Evolutionary conservation across 2,113 vertebrate genomes (phyloP).

Genomic region (Epinephelus moara): DNA sequence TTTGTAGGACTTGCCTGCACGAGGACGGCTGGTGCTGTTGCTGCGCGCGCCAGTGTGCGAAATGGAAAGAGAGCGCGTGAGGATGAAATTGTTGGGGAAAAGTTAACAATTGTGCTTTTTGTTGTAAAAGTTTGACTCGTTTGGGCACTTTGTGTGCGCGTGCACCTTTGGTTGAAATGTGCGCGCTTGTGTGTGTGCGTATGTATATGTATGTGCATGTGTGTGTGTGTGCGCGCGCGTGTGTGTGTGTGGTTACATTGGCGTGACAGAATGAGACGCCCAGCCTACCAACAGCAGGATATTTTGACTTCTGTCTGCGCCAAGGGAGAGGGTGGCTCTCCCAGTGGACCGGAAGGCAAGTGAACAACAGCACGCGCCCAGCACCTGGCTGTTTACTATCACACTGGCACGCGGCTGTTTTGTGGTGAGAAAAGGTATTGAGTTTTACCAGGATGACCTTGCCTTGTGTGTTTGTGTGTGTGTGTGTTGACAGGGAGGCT

Average conservation of each 20-base stretch:
- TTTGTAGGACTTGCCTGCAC: slow-evolving; percentile 60
- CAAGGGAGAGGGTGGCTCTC: slow-evolving; percentile 25
- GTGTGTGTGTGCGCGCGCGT: neutral
- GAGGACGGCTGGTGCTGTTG: slow-evolving; percentile 44
- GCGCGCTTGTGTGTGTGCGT: neutral
- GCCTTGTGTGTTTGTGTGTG: slow-evolving; percentile 1
- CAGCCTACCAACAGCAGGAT: neutral
- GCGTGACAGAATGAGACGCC: slow-evolving; percentile 4
- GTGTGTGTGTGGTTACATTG: neutral
- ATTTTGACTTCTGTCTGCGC: slow-evolving; percentile 24
- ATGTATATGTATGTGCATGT: neutral
- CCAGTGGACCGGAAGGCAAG: slow-evolving; percentile 13
- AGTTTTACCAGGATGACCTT: slow-evolving; percentile 63
- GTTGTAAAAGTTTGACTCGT: slow-evolving; percentile 24
- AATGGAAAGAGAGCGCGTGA: neutral
- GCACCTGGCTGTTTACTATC: slow-evolving; percentile 20
- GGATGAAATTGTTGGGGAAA: neutral
- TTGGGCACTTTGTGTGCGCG: slow-evolving; percentile 14
- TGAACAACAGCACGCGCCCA: neutral
- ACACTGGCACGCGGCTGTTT: slow-evolving; percentile 16
- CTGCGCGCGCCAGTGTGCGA: slow-evolving; percentile 15
- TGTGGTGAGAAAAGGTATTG: slow-evolving; percentile 4
- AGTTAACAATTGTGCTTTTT: slow-evolving; percentile 35
- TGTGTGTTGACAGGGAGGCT: slow-evolving; percentile 5
- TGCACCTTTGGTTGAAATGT: neutral